Evolutionary conservation across 2,797 vertebrate genomes (phyloP), one percentile per base, ranked within the genome.

Genomic region (Gymnodraco acuticeps): DNA sequence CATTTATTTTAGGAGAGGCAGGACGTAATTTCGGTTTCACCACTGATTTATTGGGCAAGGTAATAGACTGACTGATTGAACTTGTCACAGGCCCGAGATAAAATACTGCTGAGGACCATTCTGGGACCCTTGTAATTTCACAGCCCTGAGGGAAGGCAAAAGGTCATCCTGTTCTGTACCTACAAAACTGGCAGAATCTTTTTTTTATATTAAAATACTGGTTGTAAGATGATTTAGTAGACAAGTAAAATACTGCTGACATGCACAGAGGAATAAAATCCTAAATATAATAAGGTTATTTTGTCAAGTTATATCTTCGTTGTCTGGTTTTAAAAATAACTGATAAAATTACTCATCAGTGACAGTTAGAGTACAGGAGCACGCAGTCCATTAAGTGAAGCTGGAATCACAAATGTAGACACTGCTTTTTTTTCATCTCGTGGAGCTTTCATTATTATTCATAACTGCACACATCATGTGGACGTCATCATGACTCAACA

Each of bases 51-150:
- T 92, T 82, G 91, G 71, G 50, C 74, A 88, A 71, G 87, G 92
- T 94, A 95, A 93, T 87, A 93, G 84, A 95, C 89, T 94, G 88
- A 74, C 82, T 94, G 93, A 95, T 93, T 93, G 91, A 96, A 93
- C 88, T 83, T 90, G 91, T 94, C 91, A 94, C 76, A 67, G 86
- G 84, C 69, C 82, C 70, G 85, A 92, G 63, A 85, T 94, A 93
- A 95, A 93, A 89, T 90, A 91, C 91, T 91, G 88, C 87, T 75
- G 71, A 67, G 85, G 73, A 87, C 81, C 91, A 89, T 93, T 93
- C 88, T 89, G 81, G 62, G 84, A 73, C 90, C 77, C 85, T 91
- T 88, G 87, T 43, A 87, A 80, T 93, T 93, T 94, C 90, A 89
- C 84, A 90, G 85, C 89, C 82, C 77, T 58, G 87, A 80, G 68